phyloP scores from a whole-genome alignment of 1,140 invertebrate genomes.

The Chymomyza costata region DNA sequence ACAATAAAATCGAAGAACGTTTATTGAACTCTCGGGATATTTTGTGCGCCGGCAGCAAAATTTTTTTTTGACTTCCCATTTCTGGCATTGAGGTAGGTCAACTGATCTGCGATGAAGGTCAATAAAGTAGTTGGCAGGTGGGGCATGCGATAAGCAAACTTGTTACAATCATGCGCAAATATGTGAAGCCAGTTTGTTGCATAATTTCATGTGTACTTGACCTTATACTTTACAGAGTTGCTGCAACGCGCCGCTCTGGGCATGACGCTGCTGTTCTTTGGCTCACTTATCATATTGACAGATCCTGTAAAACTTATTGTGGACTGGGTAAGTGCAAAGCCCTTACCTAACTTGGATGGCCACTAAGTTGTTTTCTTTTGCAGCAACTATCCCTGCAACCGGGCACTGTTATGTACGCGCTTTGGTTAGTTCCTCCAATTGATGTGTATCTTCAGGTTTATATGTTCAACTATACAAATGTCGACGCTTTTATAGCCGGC shows the following conservation, averaged over 20 bases:
- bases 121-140: conserved; percentile 36
- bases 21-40: conserved; percentile 44
- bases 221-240: conserved; percentile 57
- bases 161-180: conserved; percentile 23
- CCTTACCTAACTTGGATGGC: too few species aligned
- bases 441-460: conserved; percentile 84
- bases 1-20: conserved; percentile 52
- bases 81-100: conserved; percentile 67
- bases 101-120: conserved; percentile 38
- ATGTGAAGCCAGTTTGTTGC: conserved; percentile 25
- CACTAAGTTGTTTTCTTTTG: background rate
- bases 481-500: conserved; percentile 81
- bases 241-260: conserved; percentile 59
- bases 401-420: conserved; percentile 78
- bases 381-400: conserved; percentile 78
- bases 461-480: conserved; percentile 91
- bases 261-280: conserved; percentile 70
- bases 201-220: conserved; percentile 36
- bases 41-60: conserved; percentile 37
- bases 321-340: conserved; percentile 76
- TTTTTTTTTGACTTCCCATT: conserved; percentile 37
- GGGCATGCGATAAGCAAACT: conserved; percentile 46
- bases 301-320: conserved; percentile 77
- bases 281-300: conserved; percentile 76
- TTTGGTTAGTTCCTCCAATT: conserved; percentile 84